Evolutionary conservation across 2,797 vertebrate genomes (phyloP), one percentile per base, ranked within the genome.

Genomic region (Microhierax caerulescens): DNA sequence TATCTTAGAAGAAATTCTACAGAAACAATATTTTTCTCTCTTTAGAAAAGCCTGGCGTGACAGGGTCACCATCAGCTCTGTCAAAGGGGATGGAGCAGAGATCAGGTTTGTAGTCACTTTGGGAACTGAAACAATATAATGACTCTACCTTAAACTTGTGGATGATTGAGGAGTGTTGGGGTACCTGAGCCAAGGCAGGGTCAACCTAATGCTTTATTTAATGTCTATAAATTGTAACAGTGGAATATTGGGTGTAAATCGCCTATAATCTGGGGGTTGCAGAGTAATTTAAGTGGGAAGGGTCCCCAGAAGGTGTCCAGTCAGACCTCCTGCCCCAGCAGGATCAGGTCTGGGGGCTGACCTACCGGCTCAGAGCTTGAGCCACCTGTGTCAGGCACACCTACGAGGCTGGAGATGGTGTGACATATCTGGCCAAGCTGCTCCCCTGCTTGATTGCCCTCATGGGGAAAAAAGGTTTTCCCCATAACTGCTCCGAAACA

Each of bases 221-320:
- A 23, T 9, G 8, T 27, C 43, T 67, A 0, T 27, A 63, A 83
- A 23, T 2, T 74, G 7, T 51, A 59, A 32, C 0, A 2, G 7
- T 64, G 28, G n/a, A 30, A 28, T 8, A 8, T 1, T 34, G 7
- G 6, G 7, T 37, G 1, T 11, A 30, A 37, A 6, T 9, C 32
- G 30, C 13, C 11, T 85, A 0, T 28, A 24, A 59, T 81, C 25
- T 13, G 56, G 57, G 34, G 5, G 2, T 30, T 28, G 9, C 20
- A 48, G 28, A 61, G 13, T 27, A 56, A 54, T 68, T 86, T 25
- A 21, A 12, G 51, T 20, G 37, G 47, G 37, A 85, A 80, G 14
- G 4, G 22, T 2, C 9, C 5, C 6, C 9, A 10, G n/a, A 16
- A 47, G 7, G 27, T 56, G 8, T 64, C 34, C 32, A 41, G 7